A percentile compares a stretch with the other conserved stretches of the same genome.
phyloP scores from a whole-genome alignment of 2,888 invertebrate genomes.

The Drosophila kokeensis region DNA sequence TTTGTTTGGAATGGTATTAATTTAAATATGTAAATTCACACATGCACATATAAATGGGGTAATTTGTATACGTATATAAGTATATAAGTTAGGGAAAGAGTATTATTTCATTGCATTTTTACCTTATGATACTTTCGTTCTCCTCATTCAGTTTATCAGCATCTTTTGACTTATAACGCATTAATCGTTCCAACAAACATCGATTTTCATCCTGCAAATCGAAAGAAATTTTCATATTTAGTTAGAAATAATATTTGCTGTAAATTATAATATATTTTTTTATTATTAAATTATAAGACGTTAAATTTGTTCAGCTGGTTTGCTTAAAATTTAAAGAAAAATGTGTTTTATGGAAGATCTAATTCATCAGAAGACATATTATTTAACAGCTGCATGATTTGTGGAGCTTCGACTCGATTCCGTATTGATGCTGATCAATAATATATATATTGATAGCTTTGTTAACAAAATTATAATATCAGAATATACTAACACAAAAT shows the following conservation, averaged over 20 bases:
- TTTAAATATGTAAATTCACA: constrained; percentile 1
- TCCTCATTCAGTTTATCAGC: constrained; percentile 98
- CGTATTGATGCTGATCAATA: background rate
- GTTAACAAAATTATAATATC: background rate
- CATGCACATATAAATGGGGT: constrained; percentile 4
- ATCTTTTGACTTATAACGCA: constrained; percentile 96
- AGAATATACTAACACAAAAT: background rate
- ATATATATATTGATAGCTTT: background rate
- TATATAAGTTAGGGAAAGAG: constrained; percentile 1
- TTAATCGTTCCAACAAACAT: constrained; percentile 93
- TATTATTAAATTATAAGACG: background rate
- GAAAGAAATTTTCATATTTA: constrained; percentile 14
- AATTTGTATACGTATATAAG: constrained; percentile 21
- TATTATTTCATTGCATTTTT: constrained; percentile 75
- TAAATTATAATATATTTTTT: background rate
- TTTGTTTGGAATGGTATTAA: constrained; percentile 1
- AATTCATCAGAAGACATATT: background rate
- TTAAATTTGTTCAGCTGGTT: background rate
- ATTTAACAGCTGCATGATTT: background rate
- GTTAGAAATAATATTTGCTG: background rate
- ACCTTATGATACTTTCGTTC: constrained; percentile 96
- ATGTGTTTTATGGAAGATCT: background rate
- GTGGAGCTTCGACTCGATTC: background rate
- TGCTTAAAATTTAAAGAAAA: background rate
- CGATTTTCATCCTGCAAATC: constrained; percentile 93